A percentile compares a stretch with the other conserved stretches of the same genome.
Evolutionary conservation across 2,113 vertebrate species (phyloP).

Genomic region (Stictonetta naevosa): DNA sequence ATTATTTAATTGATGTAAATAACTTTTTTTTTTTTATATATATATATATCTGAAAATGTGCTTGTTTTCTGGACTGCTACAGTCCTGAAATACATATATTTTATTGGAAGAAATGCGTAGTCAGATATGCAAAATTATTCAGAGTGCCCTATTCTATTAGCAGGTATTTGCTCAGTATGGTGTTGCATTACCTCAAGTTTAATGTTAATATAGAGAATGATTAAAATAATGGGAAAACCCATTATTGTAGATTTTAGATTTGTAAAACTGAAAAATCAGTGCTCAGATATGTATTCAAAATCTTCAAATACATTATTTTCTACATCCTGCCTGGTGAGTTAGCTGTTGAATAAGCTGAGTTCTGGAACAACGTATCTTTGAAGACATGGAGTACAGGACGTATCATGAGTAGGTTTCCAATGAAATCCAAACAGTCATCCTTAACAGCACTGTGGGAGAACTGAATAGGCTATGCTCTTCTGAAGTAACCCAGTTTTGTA

Average conservation of each 20-base stretch:
- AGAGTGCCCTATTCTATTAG: not conserved
- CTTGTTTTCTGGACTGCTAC: not conserved
- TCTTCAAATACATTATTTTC: not conserved
- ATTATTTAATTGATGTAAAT: not conserved
- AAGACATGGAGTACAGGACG: not conserved
- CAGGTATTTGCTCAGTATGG: slow-evolving; percentile 2
- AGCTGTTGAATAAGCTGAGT: not conserved
- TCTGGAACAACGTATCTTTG: not conserved
- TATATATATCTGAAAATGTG: not conserved
- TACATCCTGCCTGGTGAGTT: not conserved
- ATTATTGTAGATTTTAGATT: not conserved
- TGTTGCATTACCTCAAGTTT: not conserved
- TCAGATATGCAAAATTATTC: not conserved
- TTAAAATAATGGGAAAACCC: not conserved
- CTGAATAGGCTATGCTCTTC: not conserved
- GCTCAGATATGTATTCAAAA: not conserved
- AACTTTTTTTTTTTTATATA: too few species aligned
- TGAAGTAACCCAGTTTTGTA: not conserved
- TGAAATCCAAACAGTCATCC: not conserved
- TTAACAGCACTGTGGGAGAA: not conserved
- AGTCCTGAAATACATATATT: not conserved
- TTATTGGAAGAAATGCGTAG: not conserved
- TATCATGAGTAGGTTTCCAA: not conserved
- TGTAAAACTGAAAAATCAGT: not conserved
- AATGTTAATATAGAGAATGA: not conserved